Evolutionary conservation across 2,797 vertebrate genomes (phyloP).

Genomic region (Vultur gryphus): DNA sequence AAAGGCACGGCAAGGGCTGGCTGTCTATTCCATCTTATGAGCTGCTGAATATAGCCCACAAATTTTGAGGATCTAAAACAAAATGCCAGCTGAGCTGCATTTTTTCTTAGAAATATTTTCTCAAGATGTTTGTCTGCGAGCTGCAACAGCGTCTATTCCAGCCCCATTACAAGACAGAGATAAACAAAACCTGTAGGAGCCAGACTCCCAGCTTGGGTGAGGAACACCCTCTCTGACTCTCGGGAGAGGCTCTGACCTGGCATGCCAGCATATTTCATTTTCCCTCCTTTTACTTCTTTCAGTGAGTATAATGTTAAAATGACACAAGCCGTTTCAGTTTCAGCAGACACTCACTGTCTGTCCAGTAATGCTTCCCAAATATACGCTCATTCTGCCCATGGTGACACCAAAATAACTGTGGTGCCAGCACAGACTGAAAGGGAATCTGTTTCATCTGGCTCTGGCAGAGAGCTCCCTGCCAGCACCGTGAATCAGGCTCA

Average conservation of each 20-base stretch:
- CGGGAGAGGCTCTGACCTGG: background rate
- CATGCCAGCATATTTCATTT: background rate
- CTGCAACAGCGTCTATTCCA: background rate
- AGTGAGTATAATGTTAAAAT: background rate
- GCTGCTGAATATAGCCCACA: background rate
- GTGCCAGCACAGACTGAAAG: conserved; percentile 17
- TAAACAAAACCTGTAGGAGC: background rate
- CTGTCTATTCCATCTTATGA: fast-evolving
- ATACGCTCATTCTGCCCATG: background rate
- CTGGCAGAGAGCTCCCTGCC: background rate
- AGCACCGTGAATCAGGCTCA: background rate
- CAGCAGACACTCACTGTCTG: background rate
- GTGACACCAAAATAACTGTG: conserved; percentile 30
- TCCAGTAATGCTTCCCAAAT: background rate
- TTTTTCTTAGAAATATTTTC: background rate
- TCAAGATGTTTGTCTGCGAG: background rate
- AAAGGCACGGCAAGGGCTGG: fast-evolving
- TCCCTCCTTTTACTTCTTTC: background rate
- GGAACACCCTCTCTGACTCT: background rate
- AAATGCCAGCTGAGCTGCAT: background rate
- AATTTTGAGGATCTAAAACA: background rate
- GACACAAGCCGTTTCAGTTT: background rate
- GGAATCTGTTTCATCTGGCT: conserved; percentile 31
- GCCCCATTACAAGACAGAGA: background rate
- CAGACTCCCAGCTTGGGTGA: background rate